A percentile compares a stretch with the other conserved stretches of the same genome.
Evolutionary conservation across 2,888 invertebrate species (phyloP).

Genomic region (Octonoba sinensis): DNA sequence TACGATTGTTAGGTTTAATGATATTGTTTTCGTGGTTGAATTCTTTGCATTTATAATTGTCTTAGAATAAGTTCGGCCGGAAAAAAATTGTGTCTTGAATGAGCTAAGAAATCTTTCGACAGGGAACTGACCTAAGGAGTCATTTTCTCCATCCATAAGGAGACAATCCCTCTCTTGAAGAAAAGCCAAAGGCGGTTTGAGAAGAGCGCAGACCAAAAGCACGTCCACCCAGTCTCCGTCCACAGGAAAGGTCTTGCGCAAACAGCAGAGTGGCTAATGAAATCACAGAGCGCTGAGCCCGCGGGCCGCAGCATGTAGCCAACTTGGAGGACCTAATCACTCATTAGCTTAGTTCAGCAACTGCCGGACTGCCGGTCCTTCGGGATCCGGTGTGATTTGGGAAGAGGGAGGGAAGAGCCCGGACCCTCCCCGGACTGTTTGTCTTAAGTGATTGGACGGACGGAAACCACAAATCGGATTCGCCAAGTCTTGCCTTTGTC

Average conservation of each 20-base stretch:
- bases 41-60: too few species aligned
- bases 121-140: too few species aligned
- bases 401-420: not conserved
- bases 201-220: too few species aligned
- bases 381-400: constrained; percentile 34
- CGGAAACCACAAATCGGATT: constrained; percentile 63
- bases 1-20: too few species aligned
- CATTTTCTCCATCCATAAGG: too few species aligned
- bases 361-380: constrained; percentile 39
- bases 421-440: constrained; percentile 38
- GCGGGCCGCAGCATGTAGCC: constrained; percentile 35
- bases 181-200: too few species aligned
- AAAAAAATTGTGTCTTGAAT: too few species aligned
- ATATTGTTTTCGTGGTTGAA: too few species aligned
- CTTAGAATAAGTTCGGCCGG: too few species aligned
- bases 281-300: constrained; percentile 54
- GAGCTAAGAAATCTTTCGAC: too few species aligned
- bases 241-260: constrained; percentile 6
- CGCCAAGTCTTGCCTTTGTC: constrained; percentile 11
- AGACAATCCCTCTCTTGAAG: too few species aligned
- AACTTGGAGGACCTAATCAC: constrained; percentile 60
- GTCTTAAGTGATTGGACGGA: constrained; percentile 63
- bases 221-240: too few species aligned
- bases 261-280: constrained; percentile 57
- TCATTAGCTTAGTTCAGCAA: constrained; percentile 61